These are phyloP conservation scores for Conops quadrifasciatus DNA, from an alignment of 2,888 invertebrate species.

Conservation along the genomic window DNA sequence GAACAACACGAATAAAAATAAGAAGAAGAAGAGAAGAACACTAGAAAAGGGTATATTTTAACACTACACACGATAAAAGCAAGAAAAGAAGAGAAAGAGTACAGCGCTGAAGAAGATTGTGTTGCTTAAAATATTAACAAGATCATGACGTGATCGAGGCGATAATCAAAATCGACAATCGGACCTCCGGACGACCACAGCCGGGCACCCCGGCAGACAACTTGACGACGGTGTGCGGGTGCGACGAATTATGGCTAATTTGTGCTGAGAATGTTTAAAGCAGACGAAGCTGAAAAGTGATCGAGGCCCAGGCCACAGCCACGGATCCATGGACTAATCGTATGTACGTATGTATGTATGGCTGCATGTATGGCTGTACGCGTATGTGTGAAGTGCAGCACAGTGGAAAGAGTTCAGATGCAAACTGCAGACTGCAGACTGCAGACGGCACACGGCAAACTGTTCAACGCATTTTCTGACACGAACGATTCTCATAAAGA, in stretches of 20 bases:
- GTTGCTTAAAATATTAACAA: slow-evolving; percentile 34
- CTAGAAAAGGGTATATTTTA: neutral
- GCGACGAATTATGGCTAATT: slow-evolving; percentile 33
- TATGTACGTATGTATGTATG: no score
- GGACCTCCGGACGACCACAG: neutral
- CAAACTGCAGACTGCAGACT: no score
- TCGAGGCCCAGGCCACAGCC: slow-evolving; percentile 7
- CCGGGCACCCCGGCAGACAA: slow-evolving; percentile 13
- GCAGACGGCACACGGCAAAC: no score
- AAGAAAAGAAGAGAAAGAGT: neutral
- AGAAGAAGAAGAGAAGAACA: no score
- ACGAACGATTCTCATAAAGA: neutral
- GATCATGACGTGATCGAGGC: slow-evolving; percentile 26
- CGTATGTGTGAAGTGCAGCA: slow-evolving; percentile 8
- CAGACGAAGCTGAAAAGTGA: slow-evolving; percentile 14
- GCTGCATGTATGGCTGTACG: slow-evolving; percentile 5
- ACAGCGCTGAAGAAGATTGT: slow-evolving; percentile 18
- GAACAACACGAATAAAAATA: slow-evolving; percentile 6
- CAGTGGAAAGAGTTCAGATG: slow-evolving; percentile 2
- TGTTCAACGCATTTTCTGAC: no score
- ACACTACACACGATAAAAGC: no score
- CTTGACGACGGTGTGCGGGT: slow-evolving; percentile 27
- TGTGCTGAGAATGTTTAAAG: slow-evolving; percentile 25
- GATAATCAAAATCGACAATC: neutral
- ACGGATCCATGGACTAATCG: neutral